Conservation (phyloP, 1,140 invertebrate genomes). For the Cecropterus lyciades region DNA sequence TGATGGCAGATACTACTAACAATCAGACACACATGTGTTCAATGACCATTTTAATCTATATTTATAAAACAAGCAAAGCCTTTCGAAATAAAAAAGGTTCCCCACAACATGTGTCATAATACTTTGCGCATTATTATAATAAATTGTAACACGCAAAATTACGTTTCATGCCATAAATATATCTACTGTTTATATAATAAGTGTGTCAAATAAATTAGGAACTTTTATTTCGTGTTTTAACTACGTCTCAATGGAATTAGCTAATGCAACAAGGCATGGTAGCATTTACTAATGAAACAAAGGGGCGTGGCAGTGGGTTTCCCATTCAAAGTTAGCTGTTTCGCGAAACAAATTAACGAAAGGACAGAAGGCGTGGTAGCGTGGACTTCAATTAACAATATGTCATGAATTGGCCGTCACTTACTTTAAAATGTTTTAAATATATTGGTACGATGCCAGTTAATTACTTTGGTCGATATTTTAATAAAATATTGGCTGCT, state of each 20-base stretch:
- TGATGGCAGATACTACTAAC: too few relatives aligned
- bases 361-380: constrained; percentile 15
- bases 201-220: background rate
- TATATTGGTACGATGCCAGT: background rate
- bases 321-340: constrained; percentile 12
- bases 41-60: too few relatives aligned
- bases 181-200: too few relatives aligned
- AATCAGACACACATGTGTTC: too few relatives aligned
- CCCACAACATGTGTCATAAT: too few relatives aligned
- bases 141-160: too few relatives aligned
- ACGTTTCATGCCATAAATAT: too few relatives aligned
- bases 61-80: too few relatives aligned
- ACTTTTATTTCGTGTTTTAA: background rate
- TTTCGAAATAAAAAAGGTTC: too few relatives aligned
- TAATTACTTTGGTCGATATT: too few relatives aligned
- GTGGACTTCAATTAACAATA: constrained; percentile 5
- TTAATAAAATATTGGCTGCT: too few relatives aligned
- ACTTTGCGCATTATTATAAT: too few relatives aligned
- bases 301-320: constrained; percentile 8
- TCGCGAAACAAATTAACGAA: constrained; percentile 17
- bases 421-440: background rate
- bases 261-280: constrained; percentile 28
- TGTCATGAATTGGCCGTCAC: background rate
- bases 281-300: constrained; percentile 32
- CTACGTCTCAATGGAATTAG: constrained; percentile 22